phyloP scores from a whole-genome alignment of 2,888 invertebrate species.

The Brachylomia viminalis region DNA sequence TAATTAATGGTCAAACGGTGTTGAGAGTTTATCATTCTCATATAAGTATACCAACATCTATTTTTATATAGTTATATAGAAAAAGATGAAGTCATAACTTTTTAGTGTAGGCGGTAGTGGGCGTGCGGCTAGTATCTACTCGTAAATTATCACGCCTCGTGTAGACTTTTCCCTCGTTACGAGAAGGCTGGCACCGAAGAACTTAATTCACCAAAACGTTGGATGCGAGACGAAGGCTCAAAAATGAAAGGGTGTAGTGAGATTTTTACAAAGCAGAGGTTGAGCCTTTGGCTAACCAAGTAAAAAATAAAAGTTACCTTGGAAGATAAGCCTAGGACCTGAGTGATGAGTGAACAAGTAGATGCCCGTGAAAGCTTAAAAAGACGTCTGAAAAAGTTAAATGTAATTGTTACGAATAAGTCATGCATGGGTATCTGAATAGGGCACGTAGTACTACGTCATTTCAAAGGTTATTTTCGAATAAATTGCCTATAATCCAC shows the following conservation, averaged over 20 bases:
- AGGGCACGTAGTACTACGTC: conserved; percentile 25
- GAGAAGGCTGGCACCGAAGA: background rate
- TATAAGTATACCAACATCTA: background rate
- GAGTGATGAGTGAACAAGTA: background rate
- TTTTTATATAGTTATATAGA: background rate
- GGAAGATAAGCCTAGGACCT: background rate
- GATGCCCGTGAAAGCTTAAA: background rate
- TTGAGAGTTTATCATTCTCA: background rate
- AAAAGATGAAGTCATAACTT: conserved; percentile 41
- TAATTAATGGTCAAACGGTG: background rate
- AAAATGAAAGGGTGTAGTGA: background rate
- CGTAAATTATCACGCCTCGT: conserved; percentile 49
- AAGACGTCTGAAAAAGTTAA: conserved; percentile 3
- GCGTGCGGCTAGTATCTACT: conserved; percentile 30
- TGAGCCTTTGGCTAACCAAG: background rate
- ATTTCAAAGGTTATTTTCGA: conserved; percentile 30
- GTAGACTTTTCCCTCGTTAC: conserved; percentile 3
- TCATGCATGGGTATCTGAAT: conserved; percentile 30
- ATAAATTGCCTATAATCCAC: conserved; percentile 16
- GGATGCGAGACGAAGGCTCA: background rate
- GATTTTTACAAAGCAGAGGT: background rate
- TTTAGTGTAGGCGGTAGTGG: conserved; percentile 29
- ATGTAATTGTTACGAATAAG: conserved; percentile 22
- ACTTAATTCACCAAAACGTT: background rate
- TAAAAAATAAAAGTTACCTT: background rate